phyloP scores from a whole-genome alignment of 2,888 invertebrate species.

The Cinara cedri region DNA sequence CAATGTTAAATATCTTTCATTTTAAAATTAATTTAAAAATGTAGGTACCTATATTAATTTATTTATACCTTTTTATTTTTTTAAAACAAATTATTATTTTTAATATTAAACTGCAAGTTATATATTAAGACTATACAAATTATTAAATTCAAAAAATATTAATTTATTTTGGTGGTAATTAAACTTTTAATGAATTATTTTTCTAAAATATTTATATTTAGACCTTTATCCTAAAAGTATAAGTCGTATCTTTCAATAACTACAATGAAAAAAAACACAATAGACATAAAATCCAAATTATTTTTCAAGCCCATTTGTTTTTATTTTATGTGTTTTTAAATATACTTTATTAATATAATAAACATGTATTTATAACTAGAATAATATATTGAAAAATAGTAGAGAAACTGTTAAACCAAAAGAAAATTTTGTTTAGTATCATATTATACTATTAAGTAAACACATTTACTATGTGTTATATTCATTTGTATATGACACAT shows the following conservation, averaged over 20 bases:
- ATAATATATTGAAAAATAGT: not conserved
- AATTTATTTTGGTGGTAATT: too few species aligned
- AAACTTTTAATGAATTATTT: too few species aligned
- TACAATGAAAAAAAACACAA: not conserved
- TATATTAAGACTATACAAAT: too few species aligned
- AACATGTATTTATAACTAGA: not conserved
- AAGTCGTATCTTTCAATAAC: not conserved
- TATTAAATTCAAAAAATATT: too few species aligned
- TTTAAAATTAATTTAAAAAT: too few species aligned
- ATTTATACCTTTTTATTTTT: too few species aligned
- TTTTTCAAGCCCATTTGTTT: not conserved
- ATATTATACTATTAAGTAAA: not conserved
- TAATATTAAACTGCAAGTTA: too few species aligned
- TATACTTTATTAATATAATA: not conserved
- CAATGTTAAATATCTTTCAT: too few species aligned
- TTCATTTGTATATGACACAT: not conserved
- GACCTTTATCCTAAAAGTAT: too few species aligned
- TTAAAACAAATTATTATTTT: too few species aligned
- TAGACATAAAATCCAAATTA: not conserved
- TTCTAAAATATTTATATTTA: too few species aligned
- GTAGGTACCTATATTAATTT: too few species aligned
- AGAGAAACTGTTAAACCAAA: not conserved
- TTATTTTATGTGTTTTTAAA: not conserved
- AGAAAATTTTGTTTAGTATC: not conserved
- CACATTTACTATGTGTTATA: not conserved